Conservation (phyloP, 2,888 invertebrate genomes). For the Mellilla xanthometata region DNA sequence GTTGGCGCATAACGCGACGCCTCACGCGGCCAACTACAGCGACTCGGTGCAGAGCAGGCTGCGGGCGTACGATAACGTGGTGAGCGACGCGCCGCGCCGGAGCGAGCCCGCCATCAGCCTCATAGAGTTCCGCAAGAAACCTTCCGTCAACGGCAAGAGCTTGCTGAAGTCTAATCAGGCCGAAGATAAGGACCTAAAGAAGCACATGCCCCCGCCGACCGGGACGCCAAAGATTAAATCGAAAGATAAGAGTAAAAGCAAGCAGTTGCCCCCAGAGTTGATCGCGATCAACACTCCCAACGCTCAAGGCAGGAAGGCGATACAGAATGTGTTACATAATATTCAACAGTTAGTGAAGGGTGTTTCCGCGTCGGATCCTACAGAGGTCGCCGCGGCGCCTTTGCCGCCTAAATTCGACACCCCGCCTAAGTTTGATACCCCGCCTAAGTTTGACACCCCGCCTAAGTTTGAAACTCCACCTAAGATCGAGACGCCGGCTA, state of each 20-base stretch:
- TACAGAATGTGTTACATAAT: constrained; percentile 73
- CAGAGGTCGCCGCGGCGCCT: constrained; percentile 68
- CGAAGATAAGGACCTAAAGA: constrained; percentile 58
- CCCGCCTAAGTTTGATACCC: constrained; percentile 39
- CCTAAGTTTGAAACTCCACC: constrained; percentile 17
- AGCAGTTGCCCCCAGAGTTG: constrained; percentile 79
- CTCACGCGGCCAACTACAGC: constrained; percentile 89
- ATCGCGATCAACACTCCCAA: constrained; percentile 82
- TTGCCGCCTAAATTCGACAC: constrained; percentile 42
- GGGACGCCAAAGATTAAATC: constrained; percentile 52
- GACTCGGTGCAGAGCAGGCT: constrained; percentile 91
- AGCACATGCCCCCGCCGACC: constrained; percentile 62
- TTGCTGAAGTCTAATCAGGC: constrained; percentile 65
- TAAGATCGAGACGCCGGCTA: background rate
- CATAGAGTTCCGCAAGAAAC: constrained; percentile 72
- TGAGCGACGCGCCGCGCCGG: constrained; percentile 53
- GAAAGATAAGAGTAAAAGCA: constrained; percentile 58
- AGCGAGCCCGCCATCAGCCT: constrained; percentile 60
- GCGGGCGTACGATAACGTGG: constrained; percentile 87
- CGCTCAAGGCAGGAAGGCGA: constrained; percentile 67
- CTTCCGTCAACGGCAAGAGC: constrained; percentile 69
- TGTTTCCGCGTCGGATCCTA: constrained; percentile 70
- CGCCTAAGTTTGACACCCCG: background rate
- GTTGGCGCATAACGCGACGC: constrained; percentile 87
- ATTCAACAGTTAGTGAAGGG: constrained; percentile 77